Conservation (phyloP, 2,888 invertebrate genomes). For the Drosophila differens region DNA sequence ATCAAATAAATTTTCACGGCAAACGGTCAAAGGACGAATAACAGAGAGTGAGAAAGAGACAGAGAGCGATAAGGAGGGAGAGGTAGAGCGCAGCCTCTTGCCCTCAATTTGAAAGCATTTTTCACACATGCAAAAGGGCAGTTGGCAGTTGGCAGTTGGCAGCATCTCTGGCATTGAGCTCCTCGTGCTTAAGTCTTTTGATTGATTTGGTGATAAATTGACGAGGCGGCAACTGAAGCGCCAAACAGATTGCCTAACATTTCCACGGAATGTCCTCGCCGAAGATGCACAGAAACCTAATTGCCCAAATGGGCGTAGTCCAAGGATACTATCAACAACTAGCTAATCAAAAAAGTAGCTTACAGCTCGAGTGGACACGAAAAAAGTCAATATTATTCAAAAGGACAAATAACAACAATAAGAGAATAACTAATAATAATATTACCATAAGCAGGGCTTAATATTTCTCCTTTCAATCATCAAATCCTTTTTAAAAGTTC, state of each 20-base stretch:
- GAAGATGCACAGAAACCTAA: conserved; percentile 45
- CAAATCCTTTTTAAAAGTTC: not conserved
- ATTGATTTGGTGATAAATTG: conserved; percentile 80
- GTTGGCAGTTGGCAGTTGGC: conserved; percentile 11
- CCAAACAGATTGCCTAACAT: conserved; percentile 69
- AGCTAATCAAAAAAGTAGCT: conserved; percentile 26
- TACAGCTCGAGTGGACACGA: not conserved
- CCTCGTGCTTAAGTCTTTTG: conserved; percentile 63
- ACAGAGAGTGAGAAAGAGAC: not conserved
- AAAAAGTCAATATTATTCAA: not conserved
- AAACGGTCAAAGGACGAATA: conserved; percentile 68
- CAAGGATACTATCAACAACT: conserved; percentile 33
- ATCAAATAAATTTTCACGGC: conserved; percentile 80
- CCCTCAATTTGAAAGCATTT: conserved; percentile 63
- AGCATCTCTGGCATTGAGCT: conserved; percentile 16
- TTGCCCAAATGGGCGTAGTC: conserved; percentile 50
- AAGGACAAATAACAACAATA: not conserved
- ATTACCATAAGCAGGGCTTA: not conserved
- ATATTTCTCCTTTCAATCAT: not conserved
- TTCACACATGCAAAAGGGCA: conserved; percentile 58
- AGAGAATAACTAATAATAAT: not conserved
- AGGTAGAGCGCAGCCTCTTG: conserved; percentile 43
- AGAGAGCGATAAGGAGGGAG: not conserved
- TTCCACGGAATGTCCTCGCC: conserved; percentile 48
- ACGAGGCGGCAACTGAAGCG: conserved; percentile 70